Evolutionary conservation across 1,140 invertebrate species (phyloP).

Genomic region (Drosophila asahinai): DNA sequence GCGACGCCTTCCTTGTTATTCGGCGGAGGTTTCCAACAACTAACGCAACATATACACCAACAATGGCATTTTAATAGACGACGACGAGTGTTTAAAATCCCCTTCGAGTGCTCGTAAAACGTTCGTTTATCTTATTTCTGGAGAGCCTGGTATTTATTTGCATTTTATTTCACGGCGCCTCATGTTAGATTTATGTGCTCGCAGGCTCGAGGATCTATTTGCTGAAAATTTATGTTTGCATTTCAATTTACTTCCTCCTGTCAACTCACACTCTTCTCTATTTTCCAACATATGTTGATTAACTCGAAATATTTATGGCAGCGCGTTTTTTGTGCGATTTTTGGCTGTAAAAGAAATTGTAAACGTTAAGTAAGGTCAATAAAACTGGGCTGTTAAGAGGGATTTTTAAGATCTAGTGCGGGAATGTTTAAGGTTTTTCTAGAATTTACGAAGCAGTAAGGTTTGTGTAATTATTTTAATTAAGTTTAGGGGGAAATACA

Average conservation of each 20-base stretch:
- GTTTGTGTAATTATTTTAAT: background rate
- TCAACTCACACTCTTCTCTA: background rate
- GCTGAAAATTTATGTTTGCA: conserved; percentile 43
- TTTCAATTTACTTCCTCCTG: conserved; percentile 63
- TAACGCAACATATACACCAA: conserved; percentile 12
- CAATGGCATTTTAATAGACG: conserved; percentile 60
- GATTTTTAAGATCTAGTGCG: background rate
- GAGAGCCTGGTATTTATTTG: conserved; percentile 37
- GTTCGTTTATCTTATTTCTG: conserved; percentile 61
- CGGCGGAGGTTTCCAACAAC: background rate
- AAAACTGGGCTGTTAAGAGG: background rate
- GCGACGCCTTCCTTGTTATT: conserved; percentile 13
- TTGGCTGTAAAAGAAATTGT: conserved; percentile 7
- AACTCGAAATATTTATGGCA: conserved; percentile 51
- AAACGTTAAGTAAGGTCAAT: background rate
- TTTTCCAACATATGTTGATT: conserved; percentile 60
- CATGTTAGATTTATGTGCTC: conserved; percentile 63
- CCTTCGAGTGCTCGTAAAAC: conserved; percentile 71
- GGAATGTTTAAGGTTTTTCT: background rate
- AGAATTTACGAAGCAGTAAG: background rate
- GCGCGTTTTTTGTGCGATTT: conserved; percentile 19
- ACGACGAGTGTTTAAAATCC: conserved; percentile 66
- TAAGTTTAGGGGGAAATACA: background rate
- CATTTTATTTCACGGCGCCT: conserved; percentile 41
- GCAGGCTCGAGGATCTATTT: conserved; percentile 31